A percentile compares a stretch with the other conserved stretches of the same genome.
These are phyloP conservation scores for Habrosyne pyritoides DNA, from an alignment of 2,888 invertebrate genomes.

Conservation along the genomic window DNA sequence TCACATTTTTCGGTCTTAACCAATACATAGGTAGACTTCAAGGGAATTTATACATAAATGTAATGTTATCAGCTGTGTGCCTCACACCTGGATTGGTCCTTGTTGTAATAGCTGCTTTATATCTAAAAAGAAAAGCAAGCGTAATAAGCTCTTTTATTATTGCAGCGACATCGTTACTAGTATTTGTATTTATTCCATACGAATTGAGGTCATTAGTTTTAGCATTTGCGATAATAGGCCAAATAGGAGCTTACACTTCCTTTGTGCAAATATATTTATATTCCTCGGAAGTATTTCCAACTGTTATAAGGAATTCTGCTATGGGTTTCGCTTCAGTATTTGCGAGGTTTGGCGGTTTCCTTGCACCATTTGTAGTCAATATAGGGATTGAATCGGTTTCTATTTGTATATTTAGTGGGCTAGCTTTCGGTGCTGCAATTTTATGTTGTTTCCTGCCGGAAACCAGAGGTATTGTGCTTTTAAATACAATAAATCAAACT, in stretches of 20 bases:
- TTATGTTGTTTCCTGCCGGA: slow-evolving; percentile 68
- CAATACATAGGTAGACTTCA: slow-evolving; percentile 90
- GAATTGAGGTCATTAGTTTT: slow-evolving; percentile 75
- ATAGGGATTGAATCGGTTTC: slow-evolving; percentile 70
- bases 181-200: slow-evolving; percentile 64
- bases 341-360: slow-evolving; percentile 87
- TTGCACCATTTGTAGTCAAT: slow-evolving; percentile 87
- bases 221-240: slow-evolving; percentile 88
- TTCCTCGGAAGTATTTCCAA: slow-evolving; percentile 91
- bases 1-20: slow-evolving; percentile 92
- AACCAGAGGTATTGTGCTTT: slow-evolving; percentile 65
- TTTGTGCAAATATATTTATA: slow-evolving; percentile 88
- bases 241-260: slow-evolving; percentile 88
- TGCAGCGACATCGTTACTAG: slow-evolving; percentile 57
- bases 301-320: slow-evolving; percentile 90
- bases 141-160: slow-evolving; percentile 56
- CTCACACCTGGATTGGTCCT: slow-evolving; percentile 58
- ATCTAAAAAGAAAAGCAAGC: slow-evolving; percentile 60
- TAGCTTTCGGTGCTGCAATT: slow-evolving; percentile 61
- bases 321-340: slow-evolving; percentile 89
- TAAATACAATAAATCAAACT: slow-evolving; percentile 66
- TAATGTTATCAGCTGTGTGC: slow-evolving; percentile 86
- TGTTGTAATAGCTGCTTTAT: slow-evolving; percentile 56
- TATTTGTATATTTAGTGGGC: slow-evolving; percentile 61
- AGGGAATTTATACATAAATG: slow-evolving; percentile 91